Evolutionary conservation across 1,140 invertebrate species (phyloP).

Genomic region (Luehdorfia chinensis): DNA sequence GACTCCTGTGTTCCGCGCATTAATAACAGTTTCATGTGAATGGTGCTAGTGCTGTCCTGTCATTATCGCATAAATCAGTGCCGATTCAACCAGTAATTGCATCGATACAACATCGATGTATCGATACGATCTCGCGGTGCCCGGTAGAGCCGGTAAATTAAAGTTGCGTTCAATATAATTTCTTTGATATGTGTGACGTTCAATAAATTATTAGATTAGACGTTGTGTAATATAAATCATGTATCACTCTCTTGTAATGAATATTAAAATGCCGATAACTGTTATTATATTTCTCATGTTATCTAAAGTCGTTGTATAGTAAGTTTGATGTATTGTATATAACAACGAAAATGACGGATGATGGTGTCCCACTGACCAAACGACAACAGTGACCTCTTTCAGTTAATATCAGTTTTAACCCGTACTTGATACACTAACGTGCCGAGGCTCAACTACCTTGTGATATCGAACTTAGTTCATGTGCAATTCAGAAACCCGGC

Average conservation of each 20-base stretch:
- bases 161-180: constrained; percentile 43
- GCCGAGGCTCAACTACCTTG: no score
- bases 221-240: constrained; percentile 40
- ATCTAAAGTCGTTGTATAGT: constrained; percentile 9
- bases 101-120: constrained; percentile 43
- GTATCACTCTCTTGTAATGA: constrained; percentile 25
- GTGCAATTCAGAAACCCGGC: no score
- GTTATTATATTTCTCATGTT: constrained; percentile 14
- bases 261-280: constrained; percentile 28
- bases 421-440: no score
- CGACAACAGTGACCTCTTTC: no score
- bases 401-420: no score
- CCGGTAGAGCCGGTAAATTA: constrained; percentile 38
- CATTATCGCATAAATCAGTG: constrained; percentile 65
- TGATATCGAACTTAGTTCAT: no score
- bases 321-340: no score
- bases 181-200: constrained; percentile 52
- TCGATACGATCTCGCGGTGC: constrained; percentile 27
- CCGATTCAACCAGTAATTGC: constrained; percentile 56
- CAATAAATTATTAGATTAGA: constrained; percentile 50
- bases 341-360: no score
- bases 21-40: constrained; percentile 36
- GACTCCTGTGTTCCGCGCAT: constrained; percentile 54
- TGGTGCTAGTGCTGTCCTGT: constrained; percentile 36
- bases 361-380: no score